Percentiles rank a stretch among this genome's conserved stretches.
These are phyloP conservation scores for Sorex maritimensis DNA, from an alignment of 2,797 vertebrate genomes.

Conservation along the genomic window DNA sequence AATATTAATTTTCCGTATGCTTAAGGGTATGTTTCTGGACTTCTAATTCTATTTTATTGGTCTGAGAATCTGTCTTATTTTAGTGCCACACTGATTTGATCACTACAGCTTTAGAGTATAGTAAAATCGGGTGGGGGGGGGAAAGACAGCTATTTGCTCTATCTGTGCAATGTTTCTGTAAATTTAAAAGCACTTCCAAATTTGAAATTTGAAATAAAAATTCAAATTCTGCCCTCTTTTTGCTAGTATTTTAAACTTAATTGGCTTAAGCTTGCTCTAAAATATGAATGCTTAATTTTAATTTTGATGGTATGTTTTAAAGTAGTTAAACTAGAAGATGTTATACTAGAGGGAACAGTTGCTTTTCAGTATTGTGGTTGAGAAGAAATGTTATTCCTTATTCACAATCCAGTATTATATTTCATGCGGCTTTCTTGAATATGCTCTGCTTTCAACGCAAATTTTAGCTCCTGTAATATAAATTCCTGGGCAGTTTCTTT, in stretches of 20 bases:
- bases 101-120: too few species aligned
- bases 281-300: background rate
- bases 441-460: background rate
- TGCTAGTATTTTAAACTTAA: conserved; percentile 27
- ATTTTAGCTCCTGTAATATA: background rate
- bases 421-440: background rate
- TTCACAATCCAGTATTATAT: background rate
- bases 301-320: background rate
- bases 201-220: too few species aligned
- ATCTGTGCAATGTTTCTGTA: background rate
- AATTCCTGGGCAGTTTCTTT: background rate
- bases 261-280: background rate
- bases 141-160: too few species aligned
- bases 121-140: too few species aligned
- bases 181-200: background rate
- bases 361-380: background rate
- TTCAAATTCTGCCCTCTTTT: background rate
- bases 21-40: background rate
- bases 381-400: background rate
- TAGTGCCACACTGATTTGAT: too few species aligned
- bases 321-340: background rate
- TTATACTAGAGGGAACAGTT: background rate
- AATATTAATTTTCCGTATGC: background rate
- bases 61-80: too few species aligned
- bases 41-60: background rate